Conservation (phyloP, 2,113 vertebrate genomes). For the Peromyscus leucopus region DNA sequence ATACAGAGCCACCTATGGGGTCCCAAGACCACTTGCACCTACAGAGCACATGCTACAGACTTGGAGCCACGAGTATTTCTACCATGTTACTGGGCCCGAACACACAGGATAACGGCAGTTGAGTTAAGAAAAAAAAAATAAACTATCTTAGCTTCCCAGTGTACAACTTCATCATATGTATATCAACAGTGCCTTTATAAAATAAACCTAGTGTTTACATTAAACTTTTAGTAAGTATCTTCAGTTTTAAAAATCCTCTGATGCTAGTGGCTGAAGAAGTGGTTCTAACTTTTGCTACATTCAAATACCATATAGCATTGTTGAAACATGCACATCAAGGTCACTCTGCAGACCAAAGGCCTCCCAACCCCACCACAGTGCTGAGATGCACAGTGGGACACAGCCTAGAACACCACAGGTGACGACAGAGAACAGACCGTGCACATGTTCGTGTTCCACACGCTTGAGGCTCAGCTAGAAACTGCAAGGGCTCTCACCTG, state of each 20-base stretch:
- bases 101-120: background rate
- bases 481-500: constrained; percentile 84
- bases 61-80: background rate
- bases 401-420: too few species aligned
- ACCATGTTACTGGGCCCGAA: rapidly evolving
- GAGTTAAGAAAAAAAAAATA: background rate
- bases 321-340: too few species aligned
- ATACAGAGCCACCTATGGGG: background rate
- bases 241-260: background rate
- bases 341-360: background rate
- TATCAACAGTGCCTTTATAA: background rate
- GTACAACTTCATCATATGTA: background rate
- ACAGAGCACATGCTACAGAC: rapidly evolving
- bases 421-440: background rate
- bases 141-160: background rate
- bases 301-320: too few species aligned
- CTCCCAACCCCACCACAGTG: rapidly evolving
- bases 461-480: rapidly evolving
- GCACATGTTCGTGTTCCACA: rapidly evolving
- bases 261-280: rapidly evolving
- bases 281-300: too few species aligned
- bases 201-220: background rate
- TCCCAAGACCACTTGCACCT: background rate
- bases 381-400: background rate
- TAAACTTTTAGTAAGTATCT: background rate